Evolutionary conservation across 2,113 vertebrate genomes (phyloP), one percentile per base, ranked within the genome.

Genomic region (Urocolius indicus): DNA sequence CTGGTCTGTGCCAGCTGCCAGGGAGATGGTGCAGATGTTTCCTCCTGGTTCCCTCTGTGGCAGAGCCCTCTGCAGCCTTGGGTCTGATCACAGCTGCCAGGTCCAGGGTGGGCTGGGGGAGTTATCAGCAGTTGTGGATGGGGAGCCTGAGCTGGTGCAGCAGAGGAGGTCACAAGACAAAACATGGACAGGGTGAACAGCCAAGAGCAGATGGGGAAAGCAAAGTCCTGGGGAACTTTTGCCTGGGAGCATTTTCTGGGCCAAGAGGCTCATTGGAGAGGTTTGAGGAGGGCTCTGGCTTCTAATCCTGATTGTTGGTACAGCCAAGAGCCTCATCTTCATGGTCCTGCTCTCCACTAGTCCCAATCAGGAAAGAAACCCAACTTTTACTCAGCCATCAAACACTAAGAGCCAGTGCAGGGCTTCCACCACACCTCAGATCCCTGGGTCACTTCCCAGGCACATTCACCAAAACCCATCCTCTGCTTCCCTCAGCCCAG

Each of bases 21-120:
- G 91, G 7, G 30, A 49, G 2, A 36, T 1, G 10, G 29, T 58
- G 90, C 98, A 98, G 97, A 87, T 97, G 98, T 95, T 97, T 43
- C 79, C 49, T 71, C 43, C 75, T 2, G 11, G 94, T 71, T 86
- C 95, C 97, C 96, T 76, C 96, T 95, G 97, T 18, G 76, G 62
- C 17, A 18, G 86, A 72, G 63, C 29, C 57, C 65, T 36, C 72
- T 80, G 43, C 8, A 89, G 59, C 0, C 54, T n/a, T 3, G 0
- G 5, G 13, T 68, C 38, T 11, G 11, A 3, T 7, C 7, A 67
- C 1, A 0, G 8, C 10, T 15, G 84, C 63, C 11, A 38, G 79
- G 65, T 12, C 66, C 4, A 0, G 52, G 38, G 26, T 63, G 94
- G 90, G 65, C 81, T 77, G 68, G n/a, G 55, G 63, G 48, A 16